phyloP scores from a whole-genome alignment of 2,113 vertebrate species.

The Meriones unguiculatus region DNA sequence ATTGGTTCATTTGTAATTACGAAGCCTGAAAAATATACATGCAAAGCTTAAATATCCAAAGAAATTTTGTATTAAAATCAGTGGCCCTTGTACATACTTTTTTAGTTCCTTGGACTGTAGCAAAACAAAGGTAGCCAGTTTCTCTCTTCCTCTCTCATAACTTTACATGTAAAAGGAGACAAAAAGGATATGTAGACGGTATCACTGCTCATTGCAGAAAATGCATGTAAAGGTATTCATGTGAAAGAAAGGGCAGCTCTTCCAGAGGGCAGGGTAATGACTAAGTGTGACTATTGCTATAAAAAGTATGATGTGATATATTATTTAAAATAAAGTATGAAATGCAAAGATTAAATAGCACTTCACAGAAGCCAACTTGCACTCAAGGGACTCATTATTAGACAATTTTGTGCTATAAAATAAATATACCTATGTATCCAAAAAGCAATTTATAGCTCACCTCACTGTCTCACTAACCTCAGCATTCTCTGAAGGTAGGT shows the following conservation, averaged over 20 bases:
- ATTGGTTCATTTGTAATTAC: neutral
- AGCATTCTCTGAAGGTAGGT: constrained; percentile 63
- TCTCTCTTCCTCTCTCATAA: constrained; percentile 2
- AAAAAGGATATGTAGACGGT: neutral
- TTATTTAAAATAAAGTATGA: constrained; percentile 68
- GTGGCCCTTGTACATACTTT: neutral
- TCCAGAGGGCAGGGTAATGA: constrained; percentile 39
- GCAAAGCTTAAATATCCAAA: neutral
- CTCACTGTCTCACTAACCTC: constrained; percentile 41
- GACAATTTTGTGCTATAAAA: constrained; percentile 27
- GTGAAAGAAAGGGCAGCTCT: neutral
- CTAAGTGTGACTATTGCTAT: constrained; percentile 20
- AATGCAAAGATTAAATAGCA: constrained; percentile 61
- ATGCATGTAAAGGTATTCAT: neutral
- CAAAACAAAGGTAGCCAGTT: neutral
- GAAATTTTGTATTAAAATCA: neutral
- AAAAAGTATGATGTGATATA: constrained; percentile 50
- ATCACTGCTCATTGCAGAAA: neutral
- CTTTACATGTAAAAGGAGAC: constrained; percentile 5
- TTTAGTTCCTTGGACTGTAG: constrained; percentile 23
- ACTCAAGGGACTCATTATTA: constrained; percentile 66
- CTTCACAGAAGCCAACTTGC: constrained; percentile 26
- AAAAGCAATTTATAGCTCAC: constrained; percentile 59
- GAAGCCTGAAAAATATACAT: neutral
- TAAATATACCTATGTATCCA: constrained; percentile 44